phyloP scores from a whole-genome alignment of 2,888 invertebrate genomes.

The Mycogona germanica region DNA sequence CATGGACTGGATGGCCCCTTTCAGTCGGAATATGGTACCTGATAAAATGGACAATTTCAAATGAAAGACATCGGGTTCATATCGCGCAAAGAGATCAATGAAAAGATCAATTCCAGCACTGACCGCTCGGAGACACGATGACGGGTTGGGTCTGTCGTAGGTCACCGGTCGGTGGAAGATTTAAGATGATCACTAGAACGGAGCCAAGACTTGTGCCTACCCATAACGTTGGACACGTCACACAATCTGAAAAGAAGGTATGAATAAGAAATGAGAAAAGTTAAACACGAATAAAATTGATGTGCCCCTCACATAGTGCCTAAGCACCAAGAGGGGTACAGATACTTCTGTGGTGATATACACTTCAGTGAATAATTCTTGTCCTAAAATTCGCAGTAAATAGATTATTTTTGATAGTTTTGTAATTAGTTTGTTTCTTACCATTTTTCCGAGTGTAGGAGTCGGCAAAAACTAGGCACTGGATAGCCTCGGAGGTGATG shows the following conservation, averaged over 20 bases:
- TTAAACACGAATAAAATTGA: background rate
- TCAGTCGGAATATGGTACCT: slow-evolving; percentile 92
- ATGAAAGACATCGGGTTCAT: no score
- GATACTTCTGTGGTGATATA: no score
- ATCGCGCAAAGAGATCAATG: background rate
- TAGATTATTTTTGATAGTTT: no score
- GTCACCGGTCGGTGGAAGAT: slow-evolving; percentile 57
- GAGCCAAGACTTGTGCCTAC: slow-evolving; percentile 96
- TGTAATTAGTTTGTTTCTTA: slow-evolving; percentile 35
- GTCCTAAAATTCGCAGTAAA: no score
- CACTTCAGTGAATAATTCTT: no score
- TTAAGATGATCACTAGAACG: slow-evolving; percentile 82
- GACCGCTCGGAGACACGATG: slow-evolving; percentile 75
- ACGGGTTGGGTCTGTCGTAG: slow-evolving; percentile 71
- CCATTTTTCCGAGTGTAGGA: slow-evolving; percentile 90
- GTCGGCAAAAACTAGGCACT: slow-evolving; percentile 91
- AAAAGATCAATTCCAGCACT: slow-evolving; percentile 29
- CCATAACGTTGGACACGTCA: slow-evolving; percentile 85
- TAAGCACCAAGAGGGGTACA: no score
- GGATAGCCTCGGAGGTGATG: slow-evolving; percentile 89
- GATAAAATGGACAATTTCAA: slow-evolving; percentile 32
- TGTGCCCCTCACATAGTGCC: background rate
- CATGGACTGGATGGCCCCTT: slow-evolving; percentile 87
- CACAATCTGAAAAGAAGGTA: slow-evolving; percentile 53
- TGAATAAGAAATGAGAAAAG: no score